A percentile compares a stretch with the other conserved stretches of the same genome.
Conservation (phyloP, 2,797 vertebrate genomes). For the Ambastaia sidthimunki region DNA sequence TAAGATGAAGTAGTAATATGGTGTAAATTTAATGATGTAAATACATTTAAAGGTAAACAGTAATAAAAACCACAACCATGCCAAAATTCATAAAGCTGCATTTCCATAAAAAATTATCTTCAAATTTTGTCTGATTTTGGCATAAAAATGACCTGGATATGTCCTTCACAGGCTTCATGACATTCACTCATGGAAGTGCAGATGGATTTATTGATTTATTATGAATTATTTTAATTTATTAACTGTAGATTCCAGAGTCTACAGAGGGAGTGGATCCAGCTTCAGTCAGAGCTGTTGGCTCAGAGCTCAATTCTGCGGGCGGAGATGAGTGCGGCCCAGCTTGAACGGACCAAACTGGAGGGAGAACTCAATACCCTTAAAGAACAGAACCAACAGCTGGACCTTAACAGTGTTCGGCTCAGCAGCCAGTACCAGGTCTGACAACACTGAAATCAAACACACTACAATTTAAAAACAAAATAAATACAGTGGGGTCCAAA, state of each 20-base stretch:
- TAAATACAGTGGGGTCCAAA: not conserved
- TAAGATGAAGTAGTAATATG: too few species aligned
- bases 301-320: conserved; percentile 79
- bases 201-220: not conserved
- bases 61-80: too few species aligned
- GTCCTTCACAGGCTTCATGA: not conserved
- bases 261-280: conserved; percentile 77
- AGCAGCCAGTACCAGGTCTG: conserved; percentile 87
- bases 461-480: not conserved
- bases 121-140: too few species aligned
- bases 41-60: too few species aligned
- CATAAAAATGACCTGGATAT: not conserved
- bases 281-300: conserved; percentile 78
- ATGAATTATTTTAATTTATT: not conserved
- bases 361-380: conserved; percentile 82
- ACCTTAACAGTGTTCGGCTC: conserved; percentile 82
- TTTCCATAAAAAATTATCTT: too few species aligned
- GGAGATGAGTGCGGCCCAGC: conserved; percentile 82
- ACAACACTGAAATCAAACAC: not conserved
- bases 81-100: too few species aligned
- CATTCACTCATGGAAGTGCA: not conserved
- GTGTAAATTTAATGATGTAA: too few species aligned
- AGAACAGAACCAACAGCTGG: conserved; percentile 87
- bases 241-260: conserved; percentile 75
- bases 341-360: conserved; percentile 85